Evolutionary conservation across 2,888 invertebrate species (phyloP).

Genomic region (Atethmia centrago): DNA sequence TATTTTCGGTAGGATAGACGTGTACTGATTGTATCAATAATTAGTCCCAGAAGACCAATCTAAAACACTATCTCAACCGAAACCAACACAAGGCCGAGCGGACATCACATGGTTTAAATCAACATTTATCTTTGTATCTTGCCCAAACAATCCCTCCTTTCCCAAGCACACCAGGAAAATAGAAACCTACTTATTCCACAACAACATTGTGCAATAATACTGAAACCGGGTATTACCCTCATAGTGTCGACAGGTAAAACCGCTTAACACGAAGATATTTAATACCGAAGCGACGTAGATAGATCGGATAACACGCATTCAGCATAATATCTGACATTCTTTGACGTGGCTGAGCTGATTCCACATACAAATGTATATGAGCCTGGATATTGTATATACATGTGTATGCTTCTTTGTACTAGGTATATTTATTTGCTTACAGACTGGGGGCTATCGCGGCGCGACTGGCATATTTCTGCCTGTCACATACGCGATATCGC

Average conservation of each 20-base stretch:
- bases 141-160: neutral
- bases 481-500: too few species aligned
- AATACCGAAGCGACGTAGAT: conserved; percentile 50
- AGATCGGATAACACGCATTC: conserved; percentile 39
- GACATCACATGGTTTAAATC: neutral
- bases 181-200: neutral
- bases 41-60: neutral
- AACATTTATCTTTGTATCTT: neutral
- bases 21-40: neutral
- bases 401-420: too few species aligned
- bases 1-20: neutral
- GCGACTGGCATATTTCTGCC: too few species aligned
- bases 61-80: neutral
- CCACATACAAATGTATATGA: neutral
- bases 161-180: neutral
- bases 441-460: too few species aligned
- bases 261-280: conserved; percentile 41
- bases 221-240: conserved; percentile 20
- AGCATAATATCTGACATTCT: conserved; percentile 52
- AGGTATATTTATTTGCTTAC: too few species aligned
- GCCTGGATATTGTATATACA: neutral
- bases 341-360: conserved; percentile 12
- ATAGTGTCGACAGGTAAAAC: conserved; percentile 39
- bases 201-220: conserved; percentile 4
- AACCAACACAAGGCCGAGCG: neutral